phyloP scores from a whole-genome alignment of 2,797 vertebrate genomes.

The Cryptoprocta ferox region DNA sequence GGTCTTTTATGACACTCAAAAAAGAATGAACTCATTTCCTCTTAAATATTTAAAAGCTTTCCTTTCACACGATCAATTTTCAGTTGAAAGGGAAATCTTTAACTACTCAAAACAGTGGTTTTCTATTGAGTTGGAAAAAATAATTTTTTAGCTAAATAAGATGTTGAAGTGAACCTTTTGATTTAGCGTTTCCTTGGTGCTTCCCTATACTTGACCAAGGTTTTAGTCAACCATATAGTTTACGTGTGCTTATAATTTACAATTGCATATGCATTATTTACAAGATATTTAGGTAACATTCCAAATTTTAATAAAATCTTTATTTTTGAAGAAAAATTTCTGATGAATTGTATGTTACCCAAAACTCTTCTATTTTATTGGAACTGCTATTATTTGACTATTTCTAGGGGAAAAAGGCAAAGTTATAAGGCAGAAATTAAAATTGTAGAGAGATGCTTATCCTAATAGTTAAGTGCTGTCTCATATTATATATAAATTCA shows the following conservation, averaged over 20 bases:
- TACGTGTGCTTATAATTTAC: neutral
- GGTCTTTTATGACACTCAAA: neutral
- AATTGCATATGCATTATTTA: neutral
- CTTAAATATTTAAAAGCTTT: slow-evolving; percentile 40
- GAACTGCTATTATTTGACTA: neutral
- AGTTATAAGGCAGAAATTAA: neutral
- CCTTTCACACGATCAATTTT: slow-evolving; percentile 2
- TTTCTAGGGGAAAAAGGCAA: neutral
- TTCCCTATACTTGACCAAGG: slow-evolving; percentile 46
- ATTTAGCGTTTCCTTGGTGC: neutral
- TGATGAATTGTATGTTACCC: neutral
- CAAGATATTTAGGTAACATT: neutral
- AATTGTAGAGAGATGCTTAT: neutral
- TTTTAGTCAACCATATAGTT: neutral
- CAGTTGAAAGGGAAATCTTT: slow-evolving; percentile 18
- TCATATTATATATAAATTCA: neutral
- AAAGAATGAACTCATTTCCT: slow-evolving; percentile 30
- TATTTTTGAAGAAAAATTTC: neutral
- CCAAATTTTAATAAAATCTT: neutral
- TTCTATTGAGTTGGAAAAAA: neutral
- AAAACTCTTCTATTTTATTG: neutral
- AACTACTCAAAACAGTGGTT: neutral
- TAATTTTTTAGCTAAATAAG: neutral
- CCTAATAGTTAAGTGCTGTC: neutral
- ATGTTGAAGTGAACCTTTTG: neutral